Evolutionary conservation across 2,113 vertebrate species (phyloP), one percentile per base, ranked within the genome.

Genomic region (Emydocephalus ijimae): DNA sequence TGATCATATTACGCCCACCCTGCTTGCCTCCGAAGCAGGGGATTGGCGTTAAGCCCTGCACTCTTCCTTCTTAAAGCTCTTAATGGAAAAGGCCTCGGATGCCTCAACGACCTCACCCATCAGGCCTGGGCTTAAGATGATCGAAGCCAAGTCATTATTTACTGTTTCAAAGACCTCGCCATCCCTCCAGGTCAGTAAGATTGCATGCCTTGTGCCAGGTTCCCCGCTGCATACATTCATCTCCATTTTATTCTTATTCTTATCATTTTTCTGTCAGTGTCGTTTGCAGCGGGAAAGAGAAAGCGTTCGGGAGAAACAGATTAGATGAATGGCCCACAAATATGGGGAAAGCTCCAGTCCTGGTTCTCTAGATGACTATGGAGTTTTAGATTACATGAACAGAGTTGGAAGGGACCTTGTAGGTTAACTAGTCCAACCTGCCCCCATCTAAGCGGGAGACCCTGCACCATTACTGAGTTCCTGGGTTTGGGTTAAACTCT

Each of bases 51-150:
- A 95, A 94, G 92, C 48, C 89, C 86, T 86, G 91, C 93, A 91
- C 88, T 94, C 95, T 93, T 96, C 92, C 95, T 96, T 96, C 93
- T 93, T 94, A 96, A 96, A 96, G 94, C 95, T 94, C 93, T 95
- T 94, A 94, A 96, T 92, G 94, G 95, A 21, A 0, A 1, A 86
- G 89, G 39, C 55, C 93, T 81, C 74, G 88, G 26, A 92, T 95
- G 4, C 18, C 26, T 50, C 59, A 93, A 90, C 56, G 91, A 95
- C 50, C 85, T 96, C 91, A n/a, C 92, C 95, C 95, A 92, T 52
- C 94, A 95, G 95, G 88, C 23, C 92, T n/a, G 90, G 69, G 81
- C 94, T 96, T 94, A 94, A 94, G 39, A 89, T 89, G 74, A 50
- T 94, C 69, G 90, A 93, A 92, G 50, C 59, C 94, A 91, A 94